A percentile compares a stretch with the other conserved stretches of the same genome.
Evolutionary conservation across 2,888 invertebrate genomes (phyloP).

Genomic region (Heliothis peltigera): DNA sequence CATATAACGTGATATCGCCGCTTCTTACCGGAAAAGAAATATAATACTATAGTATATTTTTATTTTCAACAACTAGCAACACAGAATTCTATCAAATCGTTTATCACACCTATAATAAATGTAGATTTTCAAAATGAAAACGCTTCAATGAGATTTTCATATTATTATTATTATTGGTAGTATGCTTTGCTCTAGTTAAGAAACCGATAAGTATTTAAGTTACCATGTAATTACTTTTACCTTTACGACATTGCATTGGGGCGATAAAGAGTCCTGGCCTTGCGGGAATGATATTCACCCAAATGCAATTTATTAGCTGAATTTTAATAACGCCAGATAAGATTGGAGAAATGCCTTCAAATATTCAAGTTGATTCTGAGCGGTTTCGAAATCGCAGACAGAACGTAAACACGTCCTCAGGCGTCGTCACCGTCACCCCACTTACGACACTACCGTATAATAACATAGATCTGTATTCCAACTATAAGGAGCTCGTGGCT

Average conservation of each 20-base stretch:
- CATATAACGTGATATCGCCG: background rate
- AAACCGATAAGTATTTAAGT: background rate
- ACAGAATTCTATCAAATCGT: background rate
- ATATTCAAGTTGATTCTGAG: constrained; percentile 60
- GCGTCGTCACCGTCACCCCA: constrained; percentile 56
- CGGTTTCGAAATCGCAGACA: constrained; percentile 68
- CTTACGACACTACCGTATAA: constrained; percentile 66
- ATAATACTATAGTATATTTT: background rate
- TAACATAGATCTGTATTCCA: constrained; percentile 62
- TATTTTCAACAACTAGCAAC: background rate
- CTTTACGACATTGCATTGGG: background rate
- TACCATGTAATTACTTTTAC: background rate
- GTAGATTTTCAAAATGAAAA: background rate
- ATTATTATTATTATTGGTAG: background rate
- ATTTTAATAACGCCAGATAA: constrained; percentile 26
- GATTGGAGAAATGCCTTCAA: constrained; percentile 54
- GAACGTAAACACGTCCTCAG: constrained; percentile 66
- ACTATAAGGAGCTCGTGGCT: no score
- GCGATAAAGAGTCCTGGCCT: constrained; percentile 8
- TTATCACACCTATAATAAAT: background rate
- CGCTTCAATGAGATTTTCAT: no score
- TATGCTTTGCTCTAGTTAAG: background rate
- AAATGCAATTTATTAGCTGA: constrained; percentile 22
- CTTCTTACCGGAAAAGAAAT: background rate
- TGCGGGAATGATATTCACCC: constrained; percentile 9